A percentile compares a stretch with the other conserved stretches of the same genome.
Evolutionary conservation across 37 sponge, comb jelly and placozoan species (phyloP).

Genomic region (Axinella damicornis): DNA sequence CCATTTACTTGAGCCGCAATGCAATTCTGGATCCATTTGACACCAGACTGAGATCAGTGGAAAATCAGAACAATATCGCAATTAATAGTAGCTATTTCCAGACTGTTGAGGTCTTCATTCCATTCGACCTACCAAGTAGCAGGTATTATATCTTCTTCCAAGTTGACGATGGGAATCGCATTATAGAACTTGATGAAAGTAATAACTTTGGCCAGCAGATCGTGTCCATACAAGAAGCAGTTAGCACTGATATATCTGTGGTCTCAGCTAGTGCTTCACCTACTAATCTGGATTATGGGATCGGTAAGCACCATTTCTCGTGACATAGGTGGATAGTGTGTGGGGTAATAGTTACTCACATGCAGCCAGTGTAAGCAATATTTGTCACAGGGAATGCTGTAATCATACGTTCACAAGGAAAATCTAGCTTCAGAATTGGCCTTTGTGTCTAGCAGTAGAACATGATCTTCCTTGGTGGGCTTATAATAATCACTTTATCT

Average conservation of each 20-base stretch:
- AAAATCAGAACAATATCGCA: background rate
- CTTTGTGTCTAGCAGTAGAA: too few species aligned
- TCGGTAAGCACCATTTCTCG: too few species aligned
- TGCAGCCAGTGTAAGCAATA: too few species aligned
- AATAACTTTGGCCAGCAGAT: slow-evolving; percentile 8
- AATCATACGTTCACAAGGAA: too few species aligned
- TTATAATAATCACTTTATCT: background rate
- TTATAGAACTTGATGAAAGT: slow-evolving; percentile 12
- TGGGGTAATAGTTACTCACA: too few species aligned
- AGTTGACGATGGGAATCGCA: slow-evolving; percentile 6
- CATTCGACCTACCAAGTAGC: slow-evolving; percentile 9
- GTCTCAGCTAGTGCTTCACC: background rate
- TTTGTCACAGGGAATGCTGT: too few species aligned
- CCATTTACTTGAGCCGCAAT: slow-evolving; percentile 2
- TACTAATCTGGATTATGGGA: too few species aligned
- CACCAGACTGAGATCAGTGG: slow-evolving; percentile 4
- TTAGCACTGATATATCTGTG: slow-evolving; percentile 29
- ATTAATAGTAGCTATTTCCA: background rate
- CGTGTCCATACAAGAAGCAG: background rate
- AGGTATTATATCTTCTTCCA: slow-evolving; percentile 6
- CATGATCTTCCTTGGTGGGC: too few species aligned
- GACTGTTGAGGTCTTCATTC: slow-evolving; percentile 7
- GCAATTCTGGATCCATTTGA: slow-evolving; percentile 26
- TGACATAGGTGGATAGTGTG: too few species aligned
- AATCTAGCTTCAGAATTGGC: too few species aligned